Base-by-base conservation (phyloP, 30 jellyfish, hydroid and myxozoan genomes). In the Hydractinia echinata region DNA sequence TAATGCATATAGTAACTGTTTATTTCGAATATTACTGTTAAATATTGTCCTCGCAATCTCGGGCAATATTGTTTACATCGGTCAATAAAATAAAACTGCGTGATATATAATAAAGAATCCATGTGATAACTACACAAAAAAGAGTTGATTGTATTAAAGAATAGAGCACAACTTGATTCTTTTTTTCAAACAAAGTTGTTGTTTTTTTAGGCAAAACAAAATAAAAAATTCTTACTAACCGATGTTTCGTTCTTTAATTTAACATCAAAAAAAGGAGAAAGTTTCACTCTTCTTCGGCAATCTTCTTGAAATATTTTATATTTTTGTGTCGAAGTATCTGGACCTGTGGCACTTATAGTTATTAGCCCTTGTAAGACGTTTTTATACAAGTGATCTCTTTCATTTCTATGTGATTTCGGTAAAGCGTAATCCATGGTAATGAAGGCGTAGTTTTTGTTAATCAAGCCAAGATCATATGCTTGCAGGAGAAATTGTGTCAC, bases 401-500 rank as follows among this genome's bases (percentile, higher is more conserved):
- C 88, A 13, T 64, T n/a, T 7, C 39, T 64, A 95, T 93, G 81
- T 61, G 56, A 30, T 39, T 62, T 52, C 19, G 80, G 84, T 48
- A 92, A 73, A 5, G 10, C 77, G 71, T 84, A 85, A 79, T 92
- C 98, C 13, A 92, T 58, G 5, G 96, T 87, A 21, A 92, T 30
- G 78, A 92, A 87, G 61, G 82, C 92, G 51, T 61, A 86, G n/a
- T 84, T 95, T 54, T 89, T 15, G 5, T 48, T 18, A 51, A 60
- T 74, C 95, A 83, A 82, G 49, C 94, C 91, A 55, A 76, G 82
- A 53, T 87, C 67, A 77, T 82, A 78, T 51, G 96, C 96, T 39
- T 83, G 86, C 55, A 82, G 48, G 54, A 84, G n/a, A 51, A 86
- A 68, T 61, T 66, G 83, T 21, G 83, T 86, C 4, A 60, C 83